Percentiles rank a stretch among this genome's conserved stretches.
Evolutionary conservation across 2,888 invertebrate species (phyloP).

Genomic region (Trichopoda pennipes): DNA sequence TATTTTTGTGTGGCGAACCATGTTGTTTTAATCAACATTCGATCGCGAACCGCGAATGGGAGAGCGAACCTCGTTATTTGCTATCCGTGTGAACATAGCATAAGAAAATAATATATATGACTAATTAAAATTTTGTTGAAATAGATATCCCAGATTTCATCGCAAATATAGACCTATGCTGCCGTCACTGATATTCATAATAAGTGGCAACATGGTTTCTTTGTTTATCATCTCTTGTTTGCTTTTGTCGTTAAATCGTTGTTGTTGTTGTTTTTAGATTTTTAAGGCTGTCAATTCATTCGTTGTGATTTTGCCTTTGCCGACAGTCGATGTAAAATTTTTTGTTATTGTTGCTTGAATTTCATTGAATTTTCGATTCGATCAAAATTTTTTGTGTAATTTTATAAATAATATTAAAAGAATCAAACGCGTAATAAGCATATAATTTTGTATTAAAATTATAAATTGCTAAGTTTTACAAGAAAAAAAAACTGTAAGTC

Average conservation of each 20-base stretch:
- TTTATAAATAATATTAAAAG: constrained; percentile 20
- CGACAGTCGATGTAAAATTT: constrained; percentile 45
- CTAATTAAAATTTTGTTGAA: no score
- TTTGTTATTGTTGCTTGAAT: constrained; percentile 53
- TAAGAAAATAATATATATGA: no score
- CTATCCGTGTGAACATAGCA: no score
- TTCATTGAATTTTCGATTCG: constrained; percentile 52
- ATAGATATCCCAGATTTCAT: no score
- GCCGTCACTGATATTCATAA: neutral
- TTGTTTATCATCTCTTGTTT: neutral
- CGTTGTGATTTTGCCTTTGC: constrained; percentile 55
- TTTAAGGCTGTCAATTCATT: constrained; percentile 40
- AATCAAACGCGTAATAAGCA: constrained; percentile 8
- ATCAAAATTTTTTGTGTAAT: constrained; percentile 69
- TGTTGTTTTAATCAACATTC: no score
- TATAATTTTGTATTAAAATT: constrained; percentile 42
- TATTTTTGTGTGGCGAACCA: no score
- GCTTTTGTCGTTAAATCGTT: neutral
- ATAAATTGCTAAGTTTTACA: constrained; percentile 48
- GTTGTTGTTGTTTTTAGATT: constrained; percentile 22
- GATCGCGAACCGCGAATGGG: no score
- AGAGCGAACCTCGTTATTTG: no score
- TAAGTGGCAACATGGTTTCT: neutral
- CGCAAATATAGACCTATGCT: no score
- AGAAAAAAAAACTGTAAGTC: constrained; percentile 42